Base-by-base conservation (phyloP, 2,888 invertebrate species). In the Xestia ashworthii region DNA sequence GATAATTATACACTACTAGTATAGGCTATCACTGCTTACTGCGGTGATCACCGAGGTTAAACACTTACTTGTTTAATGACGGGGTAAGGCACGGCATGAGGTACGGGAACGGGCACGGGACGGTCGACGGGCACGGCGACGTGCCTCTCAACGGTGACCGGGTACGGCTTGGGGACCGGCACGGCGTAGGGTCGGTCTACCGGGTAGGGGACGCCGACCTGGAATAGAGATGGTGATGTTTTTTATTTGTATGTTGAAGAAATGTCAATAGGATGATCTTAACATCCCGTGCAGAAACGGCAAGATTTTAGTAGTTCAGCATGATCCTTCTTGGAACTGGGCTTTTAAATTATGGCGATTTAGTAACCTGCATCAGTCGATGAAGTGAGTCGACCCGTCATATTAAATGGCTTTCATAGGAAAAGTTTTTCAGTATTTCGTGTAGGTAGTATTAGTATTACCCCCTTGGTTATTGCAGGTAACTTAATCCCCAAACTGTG, bases 71-170 rank as follows among this genome's bases (percentile, higher is more conserved):
- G 96, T 90, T 95, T 96, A 62, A 96, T 92, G 70, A 97, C 92
- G 62, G 96, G 96, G 22, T 93, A 92, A 0, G 96, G 96, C 1
- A 96, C 96, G 0, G 96, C 95, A 70, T 96, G 96, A 0, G 95
- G 96, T 5, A 96, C 93, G 9, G 97, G 93, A 5, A 96, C 93
- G 1, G 95, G 93, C 55, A 97, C 94, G 83, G 97, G 94, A 87
- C 97, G 93, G 94, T 97, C 95, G 41, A 97, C 96, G 83, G 97
- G 94, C 66, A 97, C 95, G 65, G 97, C 93, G 72, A 97, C 92
- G 87, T 95, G 94, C 92, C 92, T 92, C 91, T 96, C 95, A 72
- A 97, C 95, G 76, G 97, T 87, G 11, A 97, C 97, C 0, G 97
- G 95, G 94, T 96, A 95, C 69, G 97, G 95, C 70, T 92, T 93